These are phyloP conservation scores for Sylvietta virens DNA, from an alignment of 2,113 vertebrate genomes.

Conservation along the genomic window DNA sequence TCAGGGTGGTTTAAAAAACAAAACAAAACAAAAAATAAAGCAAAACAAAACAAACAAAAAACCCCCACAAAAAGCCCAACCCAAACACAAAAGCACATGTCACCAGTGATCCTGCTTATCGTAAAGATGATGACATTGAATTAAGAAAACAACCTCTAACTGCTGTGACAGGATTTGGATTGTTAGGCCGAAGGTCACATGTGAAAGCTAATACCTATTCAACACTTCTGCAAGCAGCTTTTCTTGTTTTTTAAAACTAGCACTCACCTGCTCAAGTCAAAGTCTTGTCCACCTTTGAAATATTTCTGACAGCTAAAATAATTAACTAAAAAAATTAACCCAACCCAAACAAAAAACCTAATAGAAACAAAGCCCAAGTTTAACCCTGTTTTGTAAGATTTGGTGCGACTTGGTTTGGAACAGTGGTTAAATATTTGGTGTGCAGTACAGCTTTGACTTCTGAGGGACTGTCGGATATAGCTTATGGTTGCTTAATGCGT, in stretches of 20 bases:
- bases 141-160: constrained; percentile 69
- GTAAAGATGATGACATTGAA: background rate
- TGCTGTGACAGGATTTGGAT: constrained; percentile 81
- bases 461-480: background rate
- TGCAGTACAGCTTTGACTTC: background rate
- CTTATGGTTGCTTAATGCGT: background rate
- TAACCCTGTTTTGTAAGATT: constrained; percentile 64
- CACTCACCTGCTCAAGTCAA: constrained; percentile 64
- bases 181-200: constrained; percentile 80
- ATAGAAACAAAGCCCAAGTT: constrained; percentile 61
- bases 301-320: constrained; percentile 64
- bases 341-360: background rate
- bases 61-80: background rate
- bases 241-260: constrained; percentile 20
- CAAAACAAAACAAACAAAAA: background rate
- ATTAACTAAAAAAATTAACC: background rate
- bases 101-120: background rate
- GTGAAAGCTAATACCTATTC: constrained; percentile 78
- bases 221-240: constrained; percentile 72
- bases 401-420: background rate
- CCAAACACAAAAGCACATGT: background rate
- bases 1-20: background rate
- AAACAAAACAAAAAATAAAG: background rate
- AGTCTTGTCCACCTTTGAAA: constrained; percentile 30
- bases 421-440: constrained; percentile 23